Base-by-base conservation (phyloP, 2,113 vertebrate species). In the Oreochromis aureus region DNA sequence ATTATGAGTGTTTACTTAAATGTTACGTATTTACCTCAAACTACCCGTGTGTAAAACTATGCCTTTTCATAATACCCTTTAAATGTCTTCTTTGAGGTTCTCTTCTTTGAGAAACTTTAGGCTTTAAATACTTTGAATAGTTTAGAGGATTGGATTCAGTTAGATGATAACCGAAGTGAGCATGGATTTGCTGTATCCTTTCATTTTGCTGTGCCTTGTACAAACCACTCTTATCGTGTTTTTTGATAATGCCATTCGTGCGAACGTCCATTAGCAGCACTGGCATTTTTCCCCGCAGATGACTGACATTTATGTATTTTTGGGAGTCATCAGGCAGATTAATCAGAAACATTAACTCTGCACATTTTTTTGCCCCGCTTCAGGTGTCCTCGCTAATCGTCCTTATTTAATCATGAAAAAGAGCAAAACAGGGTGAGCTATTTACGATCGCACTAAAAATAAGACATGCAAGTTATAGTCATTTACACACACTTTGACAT, bases 401-500 rank as follows among this genome's bases (percentile, higher is more conserved):
- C 93, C 85, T 88, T 91, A 84, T 90, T 91, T 93, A 92, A 94
- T 94, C 73, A 13, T 32, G 44, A 27, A 63, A 66, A 83, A 81
- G 59, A 71, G 69, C 36, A 83, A 87, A 89, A 58, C 41, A 7
- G 36, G 36, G 48, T 36, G 61, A 24, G 61, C 80, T 81, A 10
- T 85, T 83, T 12, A 51, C 15, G 7, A 83, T 89, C 86, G 46
- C 44, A 34, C 79, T 85, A 61, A 91, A 89, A 90, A 87, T 86
- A 87, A 89, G 69, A 86, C 59, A 71, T 15, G 54, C 86, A 81
- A 89, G 69, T 86, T 87, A 71, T 53, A 88, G 90, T 89, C 89
- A 91, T 93, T 94, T 89, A 69, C 89, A 86, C 90, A 88, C 92
- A 91, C 89, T 90, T 89, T 92, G 95, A 96, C 93, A 93, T 95